Conservation (phyloP, 2,888 invertebrate genomes). For the Drosophila borborema region DNA sequence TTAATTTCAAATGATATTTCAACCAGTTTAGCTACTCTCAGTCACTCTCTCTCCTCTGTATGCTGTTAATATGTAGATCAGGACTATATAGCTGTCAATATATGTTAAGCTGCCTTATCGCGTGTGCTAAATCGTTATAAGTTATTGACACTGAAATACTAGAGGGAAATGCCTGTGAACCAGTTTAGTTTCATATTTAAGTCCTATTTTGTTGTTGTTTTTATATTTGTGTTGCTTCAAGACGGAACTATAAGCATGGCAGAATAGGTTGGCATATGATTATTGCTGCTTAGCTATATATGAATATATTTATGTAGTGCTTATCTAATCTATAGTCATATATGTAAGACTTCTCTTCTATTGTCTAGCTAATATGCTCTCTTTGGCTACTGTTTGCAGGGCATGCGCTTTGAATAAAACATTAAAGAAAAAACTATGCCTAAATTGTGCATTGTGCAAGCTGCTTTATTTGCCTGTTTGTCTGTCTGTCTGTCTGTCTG, state of each 20-base stretch:
- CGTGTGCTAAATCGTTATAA: conserved; percentile 3
- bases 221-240: not conserved
- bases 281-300: not conserved
- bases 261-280: not conserved
- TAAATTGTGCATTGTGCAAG: conserved; percentile 33
- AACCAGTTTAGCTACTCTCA: not conserved
- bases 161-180: conserved; percentile 8
- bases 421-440: conserved; percentile 7
- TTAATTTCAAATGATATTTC: not conserved
- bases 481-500: conserved; percentile 38
- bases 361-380: not conserved
- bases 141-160: conserved; percentile 6
- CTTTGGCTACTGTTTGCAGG: not conserved
- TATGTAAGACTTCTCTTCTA: no score
- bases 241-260: not conserved
- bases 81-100: conserved; percentile 8
- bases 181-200: not conserved
- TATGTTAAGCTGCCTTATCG: conserved; percentile 1
- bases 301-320: no score
- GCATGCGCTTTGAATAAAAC: conserved; percentile 2
- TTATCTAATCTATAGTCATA: no score
- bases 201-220: not conserved
- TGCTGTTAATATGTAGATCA: conserved; percentile 7
- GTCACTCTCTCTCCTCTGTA: not conserved
- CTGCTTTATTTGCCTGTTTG: conserved; percentile 32